Evolutionary conservation across 2,888 invertebrate species (phyloP), one percentile per base, ranked within the genome.

Genomic region (Sphinx pinastri): DNA sequence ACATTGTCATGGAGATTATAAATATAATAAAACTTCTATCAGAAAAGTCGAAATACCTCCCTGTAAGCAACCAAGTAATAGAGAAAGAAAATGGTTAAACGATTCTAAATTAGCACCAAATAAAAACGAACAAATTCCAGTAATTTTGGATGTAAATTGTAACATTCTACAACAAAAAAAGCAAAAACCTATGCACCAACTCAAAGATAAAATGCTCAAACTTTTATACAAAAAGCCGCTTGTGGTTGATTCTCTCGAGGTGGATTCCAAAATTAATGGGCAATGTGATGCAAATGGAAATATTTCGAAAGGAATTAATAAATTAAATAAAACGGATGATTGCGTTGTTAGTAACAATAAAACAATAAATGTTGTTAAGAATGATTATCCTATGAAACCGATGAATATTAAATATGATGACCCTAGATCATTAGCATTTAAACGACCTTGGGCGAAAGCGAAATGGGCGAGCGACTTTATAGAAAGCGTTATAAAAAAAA

Each of bases 401-500:
- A 16, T 52, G 13, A 69, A 52, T 52, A 52, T 45, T 54, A 10
- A 11, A 52, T 16, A 7, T 2, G 16, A 54, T 13, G 54, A 63
- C 45, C 49, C n/a, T 12, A 54, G 16, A 11, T 19, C 60, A 54
- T 19, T 54, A 54, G 11, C 19, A 69, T 47, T 63, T 14, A 69
- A 63, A 25, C 38, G 38, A 16, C 81, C 84, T 14, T 87, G 88
- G 87, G 76, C 85, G 13, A 92, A 88, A 80, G 82, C 83, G 12
- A 91, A 85, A 76, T 84, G 88, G 86, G 86, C 88, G 0, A 91
- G 86, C 76, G 90, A 92, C 67, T 88, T 91, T 67, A 88, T 93
- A 68, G 93, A 93, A n/a, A 91, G 85, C 71, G 85, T 93, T 16
- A 89, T 93, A 55, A 87, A 78, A 70, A 92, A 92, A 73, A 84